Percentiles rank a stretch among this genome's conserved stretches.
Conservation (phyloP, 2,888 invertebrate genomes). For the Amitus sp. region DNA sequence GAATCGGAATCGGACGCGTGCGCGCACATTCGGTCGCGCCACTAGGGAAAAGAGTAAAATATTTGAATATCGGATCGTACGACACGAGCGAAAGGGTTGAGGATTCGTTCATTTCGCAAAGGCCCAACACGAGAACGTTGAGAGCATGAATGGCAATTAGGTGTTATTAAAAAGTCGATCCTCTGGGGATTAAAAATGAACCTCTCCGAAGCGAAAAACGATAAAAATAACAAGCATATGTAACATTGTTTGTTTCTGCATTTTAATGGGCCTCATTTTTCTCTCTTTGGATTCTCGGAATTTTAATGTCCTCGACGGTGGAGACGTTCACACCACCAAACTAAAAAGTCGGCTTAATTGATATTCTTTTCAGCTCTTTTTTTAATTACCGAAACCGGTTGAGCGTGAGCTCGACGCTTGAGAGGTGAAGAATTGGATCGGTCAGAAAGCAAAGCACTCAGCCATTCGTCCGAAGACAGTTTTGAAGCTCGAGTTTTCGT, state of each 20-base stretch:
- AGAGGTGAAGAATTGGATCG: conserved; percentile 23
- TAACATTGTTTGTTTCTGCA: conserved; percentile 3
- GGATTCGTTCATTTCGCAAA: conserved; percentile 37
- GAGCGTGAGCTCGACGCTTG: conserved; percentile 22
- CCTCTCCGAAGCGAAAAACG: not conserved
- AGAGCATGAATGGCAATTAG: conserved; percentile 38
- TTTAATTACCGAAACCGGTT: conserved; percentile 17
- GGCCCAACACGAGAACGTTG: conserved; percentile 18
- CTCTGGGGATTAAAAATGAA: no score
- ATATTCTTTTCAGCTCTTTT: not conserved
- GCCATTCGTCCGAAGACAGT: no score
- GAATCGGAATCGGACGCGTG: conserved; percentile 57
- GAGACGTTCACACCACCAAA: not conserved
- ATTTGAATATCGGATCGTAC: conserved; percentile 48
- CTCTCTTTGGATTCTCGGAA: not conserved
- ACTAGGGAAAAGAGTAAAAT: conserved; percentile 38
- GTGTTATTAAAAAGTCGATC: conserved; percentile 2
- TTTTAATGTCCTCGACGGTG: conserved; percentile 8
- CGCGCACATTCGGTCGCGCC: conserved; percentile 46
- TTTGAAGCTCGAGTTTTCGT: no score
- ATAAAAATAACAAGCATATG: not conserved
- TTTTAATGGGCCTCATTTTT: conserved; percentile 2
- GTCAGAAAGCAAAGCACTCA: no score
- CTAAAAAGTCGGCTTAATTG: conserved; percentile 16
- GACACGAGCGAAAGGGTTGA: conserved; percentile 47